These are phyloP conservation scores for Kobus ellipsiprymnus DNA, from an alignment of 2,113 vertebrate species.

Conservation along the genomic window DNA sequence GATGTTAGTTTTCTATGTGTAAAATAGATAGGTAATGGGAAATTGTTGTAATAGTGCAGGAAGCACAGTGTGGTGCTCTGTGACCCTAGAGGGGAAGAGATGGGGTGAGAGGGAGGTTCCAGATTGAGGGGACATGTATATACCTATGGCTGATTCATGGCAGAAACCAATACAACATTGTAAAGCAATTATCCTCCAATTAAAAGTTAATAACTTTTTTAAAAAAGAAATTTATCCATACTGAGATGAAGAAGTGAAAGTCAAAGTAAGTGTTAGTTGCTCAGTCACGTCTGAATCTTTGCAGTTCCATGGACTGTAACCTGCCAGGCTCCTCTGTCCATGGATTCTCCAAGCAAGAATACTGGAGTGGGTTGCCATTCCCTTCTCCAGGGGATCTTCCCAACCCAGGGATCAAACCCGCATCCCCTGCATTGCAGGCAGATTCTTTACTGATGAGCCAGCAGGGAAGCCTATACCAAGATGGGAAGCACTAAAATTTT, in stretches of 20 bases:
- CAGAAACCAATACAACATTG: background rate
- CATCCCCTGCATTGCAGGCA: background rate
- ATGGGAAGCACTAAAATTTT: background rate
- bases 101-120: background rate
- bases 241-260: background rate
- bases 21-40: background rate
- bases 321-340: background rate
- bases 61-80: background rate
- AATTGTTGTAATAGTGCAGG: background rate
- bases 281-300: background rate
- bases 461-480: background rate
- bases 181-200: background rate
- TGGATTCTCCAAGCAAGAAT: background rate
- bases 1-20: background rate
- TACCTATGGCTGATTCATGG: background rate
- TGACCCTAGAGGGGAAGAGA: background rate
- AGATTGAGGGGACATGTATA: background rate
- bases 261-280: background rate
- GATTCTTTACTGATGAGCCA: background rate
- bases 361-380: background rate
- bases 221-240: background rate
- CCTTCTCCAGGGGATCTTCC: background rate
- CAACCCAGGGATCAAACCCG: rapidly evolving
- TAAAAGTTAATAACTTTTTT: background rate
- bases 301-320: background rate